phyloP scores from a whole-genome alignment of 1,140 invertebrate species.

The Neodiprion fabricii region DNA sequence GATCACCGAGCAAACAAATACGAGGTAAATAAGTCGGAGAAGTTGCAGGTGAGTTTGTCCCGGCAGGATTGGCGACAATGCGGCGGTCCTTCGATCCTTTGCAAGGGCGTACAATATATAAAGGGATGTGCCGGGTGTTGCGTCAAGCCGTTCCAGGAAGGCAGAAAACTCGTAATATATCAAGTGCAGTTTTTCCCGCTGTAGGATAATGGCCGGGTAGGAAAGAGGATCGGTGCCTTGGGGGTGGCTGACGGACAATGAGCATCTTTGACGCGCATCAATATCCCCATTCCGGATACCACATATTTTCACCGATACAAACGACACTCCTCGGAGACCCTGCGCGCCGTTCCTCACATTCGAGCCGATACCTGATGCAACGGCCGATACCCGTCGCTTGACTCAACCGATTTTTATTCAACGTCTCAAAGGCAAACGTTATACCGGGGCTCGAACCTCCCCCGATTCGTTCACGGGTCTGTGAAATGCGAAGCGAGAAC shows the following conservation, averaged over 20 bases:
- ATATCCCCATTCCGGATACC: conserved; percentile 39
- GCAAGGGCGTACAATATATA: conserved; percentile 23
- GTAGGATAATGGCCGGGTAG: conserved; percentile 19
- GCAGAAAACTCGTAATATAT: conserved; percentile 47
- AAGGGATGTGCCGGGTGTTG: conserved; percentile 44
- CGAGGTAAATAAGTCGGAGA: not conserved
- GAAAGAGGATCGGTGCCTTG: conserved; percentile 16
- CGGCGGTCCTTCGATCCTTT: not conserved
- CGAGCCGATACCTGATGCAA: not conserved
- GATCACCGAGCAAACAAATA: not conserved
- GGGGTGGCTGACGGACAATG: conserved; percentile 39
- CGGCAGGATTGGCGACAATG: not conserved
- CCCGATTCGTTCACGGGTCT: not conserved
- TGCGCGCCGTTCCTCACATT: not conserved
- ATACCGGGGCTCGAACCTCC: not conserved
- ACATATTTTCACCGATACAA: conserved; percentile 44
- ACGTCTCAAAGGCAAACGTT: not conserved
- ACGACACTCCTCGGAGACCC: conserved; percentile 26
- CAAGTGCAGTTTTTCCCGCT: conserved; percentile 41
- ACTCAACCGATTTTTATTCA: not conserved
- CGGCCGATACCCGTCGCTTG: not conserved
- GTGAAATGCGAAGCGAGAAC: not conserved
- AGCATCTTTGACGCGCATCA: conserved; percentile 39
- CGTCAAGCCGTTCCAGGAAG: conserved; percentile 32
- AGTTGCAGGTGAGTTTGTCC: conserved; percentile 3